These are phyloP conservation scores for Oscheius sp. DNA, from an alignment of 2,888 invertebrate genomes.

Conservation along the genomic window DNA sequence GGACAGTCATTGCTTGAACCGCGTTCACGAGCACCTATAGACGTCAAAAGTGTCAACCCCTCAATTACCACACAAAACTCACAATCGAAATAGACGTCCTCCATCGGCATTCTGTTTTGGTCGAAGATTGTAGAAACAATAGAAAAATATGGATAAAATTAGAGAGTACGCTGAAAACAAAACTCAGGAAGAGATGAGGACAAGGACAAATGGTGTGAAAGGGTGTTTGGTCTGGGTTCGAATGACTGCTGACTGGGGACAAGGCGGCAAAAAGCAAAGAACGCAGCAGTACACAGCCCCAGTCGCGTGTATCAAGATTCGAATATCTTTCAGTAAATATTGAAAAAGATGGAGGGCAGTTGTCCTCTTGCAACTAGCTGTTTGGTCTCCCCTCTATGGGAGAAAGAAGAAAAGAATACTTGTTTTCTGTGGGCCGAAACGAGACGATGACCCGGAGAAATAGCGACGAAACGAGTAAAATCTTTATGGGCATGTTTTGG, in stretches of 20 bases:
- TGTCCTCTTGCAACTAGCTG: too few relatives aligned
- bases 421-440: too few relatives aligned
- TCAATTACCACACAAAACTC: background rate
- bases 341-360: too few relatives aligned
- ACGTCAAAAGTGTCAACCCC: too few relatives aligned
- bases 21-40: too few relatives aligned
- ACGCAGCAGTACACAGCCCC: slow-evolving; percentile 10
- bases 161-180: background rate
- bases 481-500: too few relatives aligned
- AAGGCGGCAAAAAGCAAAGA: slow-evolving; percentile 20
- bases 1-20: background rate
- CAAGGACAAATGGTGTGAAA: background rate
- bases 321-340: too few relatives aligned
- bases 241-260: background rate
- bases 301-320: background rate
- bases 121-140: background rate
- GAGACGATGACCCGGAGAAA: too few relatives aligned
- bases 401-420: too few relatives aligned
- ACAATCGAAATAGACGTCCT: slow-evolving; percentile 16
- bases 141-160: background rate
- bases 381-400: too few relatives aligned
- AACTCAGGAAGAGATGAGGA: background rate
- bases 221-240: background rate
- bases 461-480: too few relatives aligned
- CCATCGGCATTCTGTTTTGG: background rate